phyloP scores from a whole-genome alignment of 2,888 invertebrate genomes.

The Dioctria rufipes region DNA sequence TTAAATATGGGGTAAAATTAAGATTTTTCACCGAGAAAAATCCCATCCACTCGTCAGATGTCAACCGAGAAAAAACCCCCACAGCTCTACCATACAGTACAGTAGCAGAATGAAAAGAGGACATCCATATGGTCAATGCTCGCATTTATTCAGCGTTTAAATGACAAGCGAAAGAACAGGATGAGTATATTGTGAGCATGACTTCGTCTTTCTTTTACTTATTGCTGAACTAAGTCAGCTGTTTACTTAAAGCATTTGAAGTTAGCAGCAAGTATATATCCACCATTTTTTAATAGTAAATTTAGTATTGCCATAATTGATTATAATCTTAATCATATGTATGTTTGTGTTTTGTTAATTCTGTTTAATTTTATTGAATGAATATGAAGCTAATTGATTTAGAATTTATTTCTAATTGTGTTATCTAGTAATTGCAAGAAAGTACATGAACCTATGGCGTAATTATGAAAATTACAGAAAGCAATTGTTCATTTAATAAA shows the following conservation, averaged over 20 bases:
- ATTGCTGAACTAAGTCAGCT: slow-evolving; percentile 30
- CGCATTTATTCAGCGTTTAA: background rate
- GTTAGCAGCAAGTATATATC: background rate
- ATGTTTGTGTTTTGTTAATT: no score
- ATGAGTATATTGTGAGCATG: background rate
- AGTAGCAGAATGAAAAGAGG: background rate
- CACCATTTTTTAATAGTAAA: background rate
- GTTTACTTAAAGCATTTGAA: background rate
- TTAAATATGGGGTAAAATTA: slow-evolving; percentile 26
- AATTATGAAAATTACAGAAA: no score
- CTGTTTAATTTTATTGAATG: no score
- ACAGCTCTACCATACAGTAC: background rate
- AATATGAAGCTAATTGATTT: no score
- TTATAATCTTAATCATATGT: no score
- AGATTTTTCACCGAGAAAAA: slow-evolving; percentile 47
- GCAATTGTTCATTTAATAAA: no score
- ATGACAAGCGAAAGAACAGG: background rate
- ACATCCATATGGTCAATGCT: background rate
- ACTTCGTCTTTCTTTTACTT: background rate
- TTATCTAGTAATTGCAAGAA: no score
- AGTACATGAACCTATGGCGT: no score
- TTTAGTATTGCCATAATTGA: slow-evolving; percentile 7
- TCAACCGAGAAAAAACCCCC: slow-evolving; percentile 40
- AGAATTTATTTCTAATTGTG: no score
- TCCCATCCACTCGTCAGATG: slow-evolving; percentile 44